Evolutionary conservation across 2,113 vertebrate genomes (phyloP).

Genomic region (Zosterops borbonicus): DNA sequence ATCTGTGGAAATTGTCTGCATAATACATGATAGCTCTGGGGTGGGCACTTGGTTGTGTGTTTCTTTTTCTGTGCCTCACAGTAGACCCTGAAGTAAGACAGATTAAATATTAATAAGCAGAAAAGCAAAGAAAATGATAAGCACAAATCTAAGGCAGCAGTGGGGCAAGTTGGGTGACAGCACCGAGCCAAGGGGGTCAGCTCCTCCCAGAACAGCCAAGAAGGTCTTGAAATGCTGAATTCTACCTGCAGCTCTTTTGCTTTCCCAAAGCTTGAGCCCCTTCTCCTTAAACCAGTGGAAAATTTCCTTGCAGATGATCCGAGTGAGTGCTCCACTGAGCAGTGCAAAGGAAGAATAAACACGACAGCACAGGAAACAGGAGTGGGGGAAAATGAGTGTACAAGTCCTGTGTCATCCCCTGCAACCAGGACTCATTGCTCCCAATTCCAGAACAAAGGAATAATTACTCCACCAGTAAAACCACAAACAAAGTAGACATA

Average conservation of each 20-base stretch:
- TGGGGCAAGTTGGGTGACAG: background rate
- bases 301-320: background rate
- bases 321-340: background rate
- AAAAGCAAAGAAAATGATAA: background rate
- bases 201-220: background rate
- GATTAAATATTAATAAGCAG: constrained; percentile 43
- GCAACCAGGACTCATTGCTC: background rate
- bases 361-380: background rate
- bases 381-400: background rate
- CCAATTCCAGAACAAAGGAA: background rate
- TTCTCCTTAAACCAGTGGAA: background rate
- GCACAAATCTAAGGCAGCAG: background rate
- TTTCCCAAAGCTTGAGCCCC: background rate
- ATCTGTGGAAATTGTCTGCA: constrained; percentile 29
- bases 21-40: background rate
- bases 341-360: background rate
- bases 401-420: background rate
- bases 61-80: background rate
- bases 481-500: background rate
- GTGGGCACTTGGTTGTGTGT: background rate
- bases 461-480: background rate
- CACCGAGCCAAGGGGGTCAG: background rate
- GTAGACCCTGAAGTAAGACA: background rate
- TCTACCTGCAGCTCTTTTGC: background rate
- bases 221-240: background rate